phyloP scores from a whole-genome alignment of 1,140 invertebrate species.

The Magallana ariakensis region DNA sequence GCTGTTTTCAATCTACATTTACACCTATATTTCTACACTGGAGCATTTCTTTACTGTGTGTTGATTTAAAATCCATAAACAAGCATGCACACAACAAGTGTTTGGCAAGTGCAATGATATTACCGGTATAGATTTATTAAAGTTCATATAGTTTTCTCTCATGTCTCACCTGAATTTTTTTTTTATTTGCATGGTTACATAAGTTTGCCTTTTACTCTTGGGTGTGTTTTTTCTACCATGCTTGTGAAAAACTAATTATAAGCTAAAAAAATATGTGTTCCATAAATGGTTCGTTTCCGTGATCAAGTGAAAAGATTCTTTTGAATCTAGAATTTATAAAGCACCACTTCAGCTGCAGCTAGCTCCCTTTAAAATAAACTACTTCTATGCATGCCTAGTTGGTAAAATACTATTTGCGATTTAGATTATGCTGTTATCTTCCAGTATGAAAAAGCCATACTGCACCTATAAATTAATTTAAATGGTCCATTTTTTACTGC shows the following conservation, averaged over 20 bases:
- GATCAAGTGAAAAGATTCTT: neutral
- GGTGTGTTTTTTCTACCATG: too few species aligned
- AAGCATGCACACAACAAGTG: too few species aligned
- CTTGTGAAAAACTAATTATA: too few species aligned
- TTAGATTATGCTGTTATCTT: neutral
- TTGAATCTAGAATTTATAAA: neutral
- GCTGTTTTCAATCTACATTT: neutral
- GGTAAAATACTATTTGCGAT: conserved; percentile 1
- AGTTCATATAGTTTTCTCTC: too few species aligned
- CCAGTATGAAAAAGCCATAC: neutral
- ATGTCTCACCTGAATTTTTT: too few species aligned
- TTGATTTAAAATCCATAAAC: too few species aligned
- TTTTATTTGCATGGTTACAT: too few species aligned
- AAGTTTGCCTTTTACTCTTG: too few species aligned
- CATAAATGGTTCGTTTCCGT: neutral
- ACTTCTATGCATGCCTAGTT: neutral
- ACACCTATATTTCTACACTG: neutral
- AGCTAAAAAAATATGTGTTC: too few species aligned
- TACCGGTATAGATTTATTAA: too few species aligned
- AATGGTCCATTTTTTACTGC: neutral
- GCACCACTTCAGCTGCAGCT: neutral
- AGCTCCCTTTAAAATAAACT: neutral
- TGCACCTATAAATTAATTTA: neutral
- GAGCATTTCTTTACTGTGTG: neutral
- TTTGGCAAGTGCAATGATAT: too few species aligned